Percentiles rank a stretch among this genome's conserved stretches.
phyloP scores from a whole-genome alignment of 2,113 vertebrate species.

The Gymnocephalus cernua region DNA sequence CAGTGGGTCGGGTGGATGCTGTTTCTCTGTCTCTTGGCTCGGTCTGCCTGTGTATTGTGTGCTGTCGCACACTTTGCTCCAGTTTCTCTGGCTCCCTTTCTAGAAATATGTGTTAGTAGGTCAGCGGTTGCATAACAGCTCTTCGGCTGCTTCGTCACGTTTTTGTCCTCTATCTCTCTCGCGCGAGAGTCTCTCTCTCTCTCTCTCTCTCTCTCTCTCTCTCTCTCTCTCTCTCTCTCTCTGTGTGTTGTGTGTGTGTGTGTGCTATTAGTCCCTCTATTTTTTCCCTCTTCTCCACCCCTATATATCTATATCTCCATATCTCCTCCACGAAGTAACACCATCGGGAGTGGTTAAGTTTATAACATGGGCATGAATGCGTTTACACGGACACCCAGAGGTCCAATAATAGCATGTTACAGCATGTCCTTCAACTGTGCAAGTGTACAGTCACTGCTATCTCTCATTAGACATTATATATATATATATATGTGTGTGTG shows the following conservation, averaged over 20 bases:
- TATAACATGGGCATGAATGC: slow-evolving; percentile 13
- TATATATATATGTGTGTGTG: no score
- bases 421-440: slow-evolving; percentile 1
- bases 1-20: slow-evolving; percentile 43
- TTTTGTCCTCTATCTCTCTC: slow-evolving; percentile 74
- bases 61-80: slow-evolving; percentile 83
- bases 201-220: slow-evolving; percentile 10
- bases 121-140: slow-evolving; percentile 88
- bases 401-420: slow-evolving; percentile 19
- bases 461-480: no score
- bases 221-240: slow-evolving; percentile 24
- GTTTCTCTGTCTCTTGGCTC: slow-evolving; percentile 62
- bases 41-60: slow-evolving; percentile 71
- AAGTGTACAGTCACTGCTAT: not conserved
- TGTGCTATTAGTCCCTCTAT: slow-evolving; percentile 8
- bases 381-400: not conserved
- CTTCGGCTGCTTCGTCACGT: slow-evolving; percentile 86
- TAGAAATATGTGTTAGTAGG: slow-evolving; percentile 89
- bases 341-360: slow-evolving; percentile 40
- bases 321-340: not conserved
- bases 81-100: slow-evolving; percentile 81
- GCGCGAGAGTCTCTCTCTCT: slow-evolving; percentile 41
- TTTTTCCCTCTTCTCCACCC: slow-evolving; percentile 7
- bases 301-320: not conserved
- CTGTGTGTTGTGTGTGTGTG: slow-evolving; percentile 1